Evolutionary conservation across 2,113 vertebrate species (phyloP).

Genomic region (Sapajus apella): DNA sequence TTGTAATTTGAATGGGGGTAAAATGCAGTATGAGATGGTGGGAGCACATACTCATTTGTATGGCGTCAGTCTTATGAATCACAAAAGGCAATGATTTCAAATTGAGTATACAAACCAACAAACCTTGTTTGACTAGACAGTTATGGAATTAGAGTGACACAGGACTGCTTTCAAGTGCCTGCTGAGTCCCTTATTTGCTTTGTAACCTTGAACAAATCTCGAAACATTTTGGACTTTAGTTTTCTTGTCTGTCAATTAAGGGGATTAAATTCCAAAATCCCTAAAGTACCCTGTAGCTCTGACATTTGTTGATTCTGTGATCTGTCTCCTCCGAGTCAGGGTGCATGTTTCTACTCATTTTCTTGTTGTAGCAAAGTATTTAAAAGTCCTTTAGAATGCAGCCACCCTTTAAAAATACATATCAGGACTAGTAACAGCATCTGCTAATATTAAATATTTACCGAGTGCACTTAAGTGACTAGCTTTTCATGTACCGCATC

Average conservation of each 20-base stretch:
- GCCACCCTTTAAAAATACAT: background rate
- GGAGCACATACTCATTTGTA: background rate
- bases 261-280: background rate
- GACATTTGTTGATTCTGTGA: background rate
- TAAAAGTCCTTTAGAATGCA: background rate
- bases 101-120: background rate
- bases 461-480: background rate
- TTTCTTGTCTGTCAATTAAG: background rate
- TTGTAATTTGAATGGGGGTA: background rate
- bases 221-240: background rate
- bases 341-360: background rate
- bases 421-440: background rate
- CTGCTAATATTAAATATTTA: background rate
- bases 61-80: background rate
- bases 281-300: background rate
- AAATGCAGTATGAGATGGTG: fast-evolving
- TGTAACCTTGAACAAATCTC: background rate
- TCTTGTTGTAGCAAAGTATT: background rate
- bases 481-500: background rate
- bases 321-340: background rate
- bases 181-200: background rate
- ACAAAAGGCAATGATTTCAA: background rate
- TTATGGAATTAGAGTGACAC: background rate
- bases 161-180: background rate
- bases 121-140: background rate